phyloP scores from a whole-genome alignment of 1,140 invertebrate species.

The Hyles euphorbiae region DNA sequence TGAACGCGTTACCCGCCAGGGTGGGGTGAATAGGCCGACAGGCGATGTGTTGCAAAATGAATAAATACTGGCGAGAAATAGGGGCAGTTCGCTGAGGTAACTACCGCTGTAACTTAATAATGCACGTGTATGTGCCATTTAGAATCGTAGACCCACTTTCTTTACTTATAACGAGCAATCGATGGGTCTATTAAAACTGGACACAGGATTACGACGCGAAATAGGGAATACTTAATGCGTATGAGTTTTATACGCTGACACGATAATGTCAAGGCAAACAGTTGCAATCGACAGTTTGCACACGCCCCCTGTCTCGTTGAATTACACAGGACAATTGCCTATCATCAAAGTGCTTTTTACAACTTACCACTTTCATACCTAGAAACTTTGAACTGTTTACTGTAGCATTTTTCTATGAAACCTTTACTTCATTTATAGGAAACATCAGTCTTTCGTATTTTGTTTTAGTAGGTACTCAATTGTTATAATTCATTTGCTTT shows the following conservation, averaged over 20 bases:
- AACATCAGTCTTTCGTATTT: too few relatives aligned
- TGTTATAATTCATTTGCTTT: too few relatives aligned
- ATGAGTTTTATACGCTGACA: constrained; percentile 49
- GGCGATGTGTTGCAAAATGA: constrained; percentile 71
- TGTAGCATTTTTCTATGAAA: too few relatives aligned
- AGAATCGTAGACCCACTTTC: constrained; percentile 14
- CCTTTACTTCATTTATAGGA: too few relatives aligned
- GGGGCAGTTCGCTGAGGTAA: constrained; percentile 66
- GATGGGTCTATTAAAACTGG: constrained; percentile 34
- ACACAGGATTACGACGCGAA: constrained; percentile 39
- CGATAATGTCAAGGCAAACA: constrained; percentile 66
- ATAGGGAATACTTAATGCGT: constrained; percentile 53
- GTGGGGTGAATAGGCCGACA: constrained; percentile 61
- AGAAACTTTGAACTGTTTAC: too few relatives aligned
- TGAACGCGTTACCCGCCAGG: constrained; percentile 43
- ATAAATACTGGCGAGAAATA: constrained; percentile 73
- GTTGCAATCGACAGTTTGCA: constrained; percentile 63
- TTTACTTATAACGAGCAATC: constrained; percentile 1
- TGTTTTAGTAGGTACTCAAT: too few relatives aligned
- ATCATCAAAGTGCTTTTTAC: not conserved
- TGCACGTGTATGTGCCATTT: constrained; percentile 38
- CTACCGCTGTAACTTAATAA: constrained; percentile 56
- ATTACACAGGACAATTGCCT: constrained; percentile 3
- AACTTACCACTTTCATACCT: too few relatives aligned
- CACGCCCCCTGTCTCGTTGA: constrained; percentile 38